Base-by-base conservation (phyloP, 1,140 invertebrate genomes). In the Chironomus tepperi region DNA sequence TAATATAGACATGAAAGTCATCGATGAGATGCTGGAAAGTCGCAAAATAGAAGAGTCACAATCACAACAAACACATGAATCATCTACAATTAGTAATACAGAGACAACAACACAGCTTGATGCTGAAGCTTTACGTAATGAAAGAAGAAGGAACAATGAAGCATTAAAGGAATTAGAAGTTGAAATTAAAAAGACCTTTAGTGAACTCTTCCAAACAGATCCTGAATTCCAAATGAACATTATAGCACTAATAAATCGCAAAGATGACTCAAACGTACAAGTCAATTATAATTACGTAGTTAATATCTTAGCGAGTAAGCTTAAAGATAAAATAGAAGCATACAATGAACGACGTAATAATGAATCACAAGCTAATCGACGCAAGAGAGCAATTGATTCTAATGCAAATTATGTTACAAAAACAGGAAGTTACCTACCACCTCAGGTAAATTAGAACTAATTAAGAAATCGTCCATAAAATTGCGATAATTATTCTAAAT, bases 311-410 rank as follows among this genome's bases (percentile, higher is more conserved):
- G 65, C 65, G 9, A 21, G 6, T 19, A 70, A 70, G 6, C 65
- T 70, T 18, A 70, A 70, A 21, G 65, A 70, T 70, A 70, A 70
- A 19, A 70, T 70, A 21, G 65, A 70, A 18, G n/a, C 65, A 19
- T 70, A 70, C 19, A 70, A 21, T 70, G 18, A 70, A 9, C 19
- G 65, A 70, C 3, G 18, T 57, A 57, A 57, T 12, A n/a, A 57
- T 57, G 47, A 57, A 12, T n/a, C n/a, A 34, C 24, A 2, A 34
- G 24, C 24, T 34, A 34, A 34, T 34, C 24, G 24, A 1, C 24
- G 24, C 1, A 34, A 34, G 12, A 57, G 47, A 57, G 5, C 47
- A 57, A 57, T 34, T 34, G 15, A 15, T n/a, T 12, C 47, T 15
- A 8, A 12, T 15, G n/a, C 1, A 47, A 47, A 15, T n/a, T 57